A percentile compares a stretch with the other conserved stretches of the same genome.
phyloP scores from a whole-genome alignment of 2,888 invertebrate genomes.

The Congeria kusceri region DNA sequence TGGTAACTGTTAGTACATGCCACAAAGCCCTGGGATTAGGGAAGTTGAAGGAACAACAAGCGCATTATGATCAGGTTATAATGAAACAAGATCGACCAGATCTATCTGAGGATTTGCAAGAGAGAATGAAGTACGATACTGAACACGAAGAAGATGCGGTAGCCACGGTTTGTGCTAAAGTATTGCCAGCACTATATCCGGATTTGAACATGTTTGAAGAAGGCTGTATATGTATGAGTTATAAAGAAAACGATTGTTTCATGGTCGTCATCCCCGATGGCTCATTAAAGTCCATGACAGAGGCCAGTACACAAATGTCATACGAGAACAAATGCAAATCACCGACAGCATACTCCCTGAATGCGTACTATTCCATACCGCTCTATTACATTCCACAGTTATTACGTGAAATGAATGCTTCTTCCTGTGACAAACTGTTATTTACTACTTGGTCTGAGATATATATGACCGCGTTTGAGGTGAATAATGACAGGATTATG shows the following conservation, averaged over 20 bases:
- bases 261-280: too few relatives aligned
- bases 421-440: too few relatives aligned
- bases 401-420: too few relatives aligned
- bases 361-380: too few relatives aligned
- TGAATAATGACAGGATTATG: constrained; percentile 1
- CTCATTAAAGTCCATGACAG: too few relatives aligned
- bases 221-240: neutral
- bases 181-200: constrained; percentile 9
- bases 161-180: constrained; percentile 14
- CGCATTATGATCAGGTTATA: constrained; percentile 19
- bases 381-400: too few relatives aligned
- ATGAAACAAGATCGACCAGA: neutral
- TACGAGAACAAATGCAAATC: too few relatives aligned
- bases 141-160: constrained; percentile 27
- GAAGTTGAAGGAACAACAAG: neutral
- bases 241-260: too few relatives aligned
- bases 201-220: constrained; percentile 24
- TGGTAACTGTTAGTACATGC: constrained; percentile 16
- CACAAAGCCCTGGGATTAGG: constrained; percentile 8
- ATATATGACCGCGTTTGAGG: constrained; percentile 25
- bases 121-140: constrained; percentile 24
- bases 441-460: constrained; percentile 9
- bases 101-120: neutral
- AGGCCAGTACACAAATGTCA: too few relatives aligned
- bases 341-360: too few relatives aligned